Base-by-base conservation (phyloP, 2,113 vertebrate species). In the Vulpes vulpes region DNA sequence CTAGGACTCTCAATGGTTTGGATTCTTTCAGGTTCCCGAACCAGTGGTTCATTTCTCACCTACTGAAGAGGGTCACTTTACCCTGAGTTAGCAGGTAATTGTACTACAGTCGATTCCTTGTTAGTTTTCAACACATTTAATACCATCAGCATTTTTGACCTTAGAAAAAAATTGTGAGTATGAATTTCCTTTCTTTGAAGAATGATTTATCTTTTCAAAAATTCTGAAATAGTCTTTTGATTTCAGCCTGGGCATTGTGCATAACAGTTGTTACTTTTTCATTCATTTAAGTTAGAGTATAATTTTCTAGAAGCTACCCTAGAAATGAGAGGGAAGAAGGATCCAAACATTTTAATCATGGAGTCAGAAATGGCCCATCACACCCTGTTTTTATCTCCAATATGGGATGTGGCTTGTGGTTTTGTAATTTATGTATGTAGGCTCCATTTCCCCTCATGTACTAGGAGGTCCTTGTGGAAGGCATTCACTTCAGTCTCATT, bases 251-350 rank as follows among this genome's bases (percentile, higher is more conserved):
- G 55, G 38, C 25, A 84, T 87, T 93, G 59, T 95, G 22, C 94
- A 8, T 71, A 82, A 82, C 30, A 69, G 11, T 86, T 85, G 17
- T 83, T 93, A 84, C 32, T 30, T 91, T 93, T 91, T 69, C 62
- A 76, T 85, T 27, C 53, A 64, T 67, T 90, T 94, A 83, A 17
- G 8, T 87, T 95, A 80, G 73, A 94, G 60, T 92, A 30, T 73
- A 89, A 69, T 97, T 95, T 97, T 79, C 69, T 85, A 57, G 65
- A 95, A 67, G 14, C 49, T 62, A 95, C 17, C 27, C 43, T 65
- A 79, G 73, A 90, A 96, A 94, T 94, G 76, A 92, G 69, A 94
- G 65, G 53, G 76, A 53, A 82, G 79, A 96, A 83, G 65, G 71
- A 89, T 30, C 55, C 9, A 51, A 65, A 85, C 38, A 22, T 74